Conservation (phyloP, 2,888 invertebrate genomes). For the Teleiodes luculella region DNA sequence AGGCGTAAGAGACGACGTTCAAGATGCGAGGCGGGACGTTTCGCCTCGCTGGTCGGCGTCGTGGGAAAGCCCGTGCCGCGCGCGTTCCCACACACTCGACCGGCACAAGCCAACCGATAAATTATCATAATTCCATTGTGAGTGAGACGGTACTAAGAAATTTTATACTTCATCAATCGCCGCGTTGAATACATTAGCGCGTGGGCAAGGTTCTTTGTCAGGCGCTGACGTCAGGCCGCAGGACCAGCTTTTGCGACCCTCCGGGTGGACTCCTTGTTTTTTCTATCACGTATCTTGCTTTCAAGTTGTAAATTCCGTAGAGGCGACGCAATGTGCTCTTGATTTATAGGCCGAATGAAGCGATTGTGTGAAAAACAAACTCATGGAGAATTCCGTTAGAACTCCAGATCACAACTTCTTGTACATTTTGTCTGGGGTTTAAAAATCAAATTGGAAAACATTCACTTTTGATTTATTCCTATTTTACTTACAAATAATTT, state of each 20-base stretch:
- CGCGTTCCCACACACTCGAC: slow-evolving; percentile 79
- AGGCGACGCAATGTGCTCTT: slow-evolving; percentile 36
- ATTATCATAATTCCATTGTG: slow-evolving; percentile 80
- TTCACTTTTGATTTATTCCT: too few relatives aligned
- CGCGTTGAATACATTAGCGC: slow-evolving; percentile 77
- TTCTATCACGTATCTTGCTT: slow-evolving; percentile 52
- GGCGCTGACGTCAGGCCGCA: slow-evolving; percentile 46
- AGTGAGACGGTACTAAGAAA: slow-evolving; percentile 79
- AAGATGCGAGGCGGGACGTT: slow-evolving; percentile 48
- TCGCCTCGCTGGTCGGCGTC: slow-evolving; percentile 43
- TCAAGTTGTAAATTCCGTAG: slow-evolving; percentile 47
- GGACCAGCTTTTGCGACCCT: slow-evolving; percentile 32
- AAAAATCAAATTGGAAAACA: too few relatives aligned
- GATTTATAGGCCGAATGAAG: slow-evolving; percentile 30
- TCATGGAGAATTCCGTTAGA: not conserved
- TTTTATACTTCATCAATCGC: slow-evolving; percentile 78
- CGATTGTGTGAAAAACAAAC: slow-evolving; percentile 39
- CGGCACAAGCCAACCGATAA: slow-evolving; percentile 79
- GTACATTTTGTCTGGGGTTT: too few relatives aligned
- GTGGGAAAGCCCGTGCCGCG: slow-evolving; percentile 78
- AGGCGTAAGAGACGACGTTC: slow-evolving; percentile 49
- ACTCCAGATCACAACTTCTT: too few relatives aligned
- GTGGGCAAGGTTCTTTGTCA: slow-evolving; percentile 69
- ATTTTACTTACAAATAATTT: too few relatives aligned
- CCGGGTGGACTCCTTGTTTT: slow-evolving; percentile 44